Base-by-base conservation (phyloP, 2,797 vertebrate species). In the Arctocebus calabarensis region DNA sequence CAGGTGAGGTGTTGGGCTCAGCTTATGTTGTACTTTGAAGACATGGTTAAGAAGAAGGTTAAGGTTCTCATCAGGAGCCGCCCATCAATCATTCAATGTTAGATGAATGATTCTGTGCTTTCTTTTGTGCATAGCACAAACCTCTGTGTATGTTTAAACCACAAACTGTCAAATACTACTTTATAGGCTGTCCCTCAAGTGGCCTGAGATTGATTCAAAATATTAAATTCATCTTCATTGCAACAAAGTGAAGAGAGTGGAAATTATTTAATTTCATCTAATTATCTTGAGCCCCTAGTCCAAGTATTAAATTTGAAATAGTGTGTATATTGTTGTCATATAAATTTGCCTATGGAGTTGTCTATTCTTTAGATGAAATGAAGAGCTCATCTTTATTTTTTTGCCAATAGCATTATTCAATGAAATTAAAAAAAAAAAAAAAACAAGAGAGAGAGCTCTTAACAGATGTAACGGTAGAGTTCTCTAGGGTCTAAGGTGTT, bases 181-280 rank as follows among this genome's bases (percentile, higher is more conserved):
- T 8, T 40, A 34, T 19, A 68, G 14, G 32, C 32, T 87, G 11
- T 79, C 59, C 59, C 32, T 52, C 57, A 88, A 86, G 19, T 85
- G 23, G 14, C 8, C 71, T 3, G 3, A 86, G 10, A 86, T 37
- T 90, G 27, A 3, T 86, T n/a, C 10, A 84, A 75, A 93, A 70
- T 81, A 84, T 59, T 7, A 89, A 74, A 91, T 83, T 79, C 9
- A 59, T 79, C 70, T 92, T 74, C 45, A 52, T 4, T 66, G 57
- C 5, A 74, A 27, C 25, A 84, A 87, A 79, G 2, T 43, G 14
- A 93, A 75, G 37, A 85, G 32, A 64, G 12, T 70, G 12, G 32
- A 62, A 90, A 94, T 81, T 89, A 43, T 14, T 61, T 48, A 52
- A 23, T 78, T 94, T 73, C n/a, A 64, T 85, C 23, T 90, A 43